These are phyloP conservation scores for Elmis aenea DNA, from an alignment of 2,888 invertebrate species.

Conservation along the genomic window DNA sequence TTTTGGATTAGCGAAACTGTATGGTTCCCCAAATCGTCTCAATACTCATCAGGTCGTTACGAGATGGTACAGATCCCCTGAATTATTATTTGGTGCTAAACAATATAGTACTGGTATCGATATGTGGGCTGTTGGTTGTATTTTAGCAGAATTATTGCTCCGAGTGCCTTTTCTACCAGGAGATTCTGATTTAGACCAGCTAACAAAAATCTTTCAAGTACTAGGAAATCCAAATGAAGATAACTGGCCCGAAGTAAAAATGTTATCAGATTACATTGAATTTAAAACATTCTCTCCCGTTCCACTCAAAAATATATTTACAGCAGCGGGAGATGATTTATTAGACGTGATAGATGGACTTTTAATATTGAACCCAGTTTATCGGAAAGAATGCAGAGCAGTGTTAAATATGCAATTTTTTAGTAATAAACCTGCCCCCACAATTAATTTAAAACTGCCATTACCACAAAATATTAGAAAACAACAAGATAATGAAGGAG, in stretches of 20 bases:
- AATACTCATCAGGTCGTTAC: slow-evolving; percentile 99
- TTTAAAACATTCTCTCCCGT: slow-evolving; percentile 84
- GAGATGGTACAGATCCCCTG: slow-evolving; percentile 89
- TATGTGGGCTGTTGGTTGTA: slow-evolving; percentile 99
- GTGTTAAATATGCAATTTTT: slow-evolving; percentile 89
- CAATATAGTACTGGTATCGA: slow-evolving; percentile 95
- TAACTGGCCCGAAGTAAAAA: slow-evolving; percentile 81
- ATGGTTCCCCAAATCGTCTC: slow-evolving; percentile 91
- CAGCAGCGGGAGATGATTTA: slow-evolving; percentile 90
- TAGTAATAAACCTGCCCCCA: slow-evolving; percentile 83
- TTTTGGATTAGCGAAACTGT: slow-evolving; percentile 97
- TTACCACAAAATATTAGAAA: slow-evolving; percentile 63
- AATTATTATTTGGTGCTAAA: slow-evolving; percentile 90
- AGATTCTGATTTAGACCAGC: slow-evolving; percentile 94
- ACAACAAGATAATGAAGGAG: slow-evolving; percentile 56
- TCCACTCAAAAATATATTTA: slow-evolving; percentile 87
- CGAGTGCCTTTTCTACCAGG: slow-evolving; percentile 92
- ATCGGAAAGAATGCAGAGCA: slow-evolving; percentile 75
- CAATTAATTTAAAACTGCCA: slow-evolving; percentile 77
- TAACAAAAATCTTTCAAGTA: slow-evolving; percentile 91
- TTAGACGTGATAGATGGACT: slow-evolving; percentile 73
- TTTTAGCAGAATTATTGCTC: slow-evolving; percentile 89
- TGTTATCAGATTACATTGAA: slow-evolving; percentile 85
- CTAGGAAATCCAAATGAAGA: slow-evolving; percentile 91
- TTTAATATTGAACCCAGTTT: slow-evolving; percentile 76